Evolutionary conservation across 2,888 invertebrate genomes (phyloP).

Genomic region (Thyatira batis): DNA sequence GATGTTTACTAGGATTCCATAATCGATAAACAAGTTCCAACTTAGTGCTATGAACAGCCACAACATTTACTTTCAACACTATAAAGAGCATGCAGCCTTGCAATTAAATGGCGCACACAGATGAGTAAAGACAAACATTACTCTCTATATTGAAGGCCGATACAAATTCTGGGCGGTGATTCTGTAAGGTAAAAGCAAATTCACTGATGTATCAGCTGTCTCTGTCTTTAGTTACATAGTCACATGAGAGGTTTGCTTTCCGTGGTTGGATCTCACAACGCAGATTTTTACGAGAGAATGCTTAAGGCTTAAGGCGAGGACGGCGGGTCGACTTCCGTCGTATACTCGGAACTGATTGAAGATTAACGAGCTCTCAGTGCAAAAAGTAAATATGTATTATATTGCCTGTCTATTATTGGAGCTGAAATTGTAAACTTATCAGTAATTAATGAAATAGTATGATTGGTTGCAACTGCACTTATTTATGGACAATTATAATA

Average conservation of each 20-base stretch:
- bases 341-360: conserved; percentile 20
- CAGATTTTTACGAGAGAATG: too few relatives aligned
- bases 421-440: neutral
- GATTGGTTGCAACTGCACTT: neutral
- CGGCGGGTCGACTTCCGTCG: conserved; percentile 39
- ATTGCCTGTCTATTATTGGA: neutral
- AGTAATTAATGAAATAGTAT: neutral
- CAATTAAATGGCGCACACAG: neutral
- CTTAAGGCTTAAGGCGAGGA: conserved; percentile 27
- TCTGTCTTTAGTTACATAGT: too few relatives aligned
- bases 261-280: too few relatives aligned
- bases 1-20: neutral
- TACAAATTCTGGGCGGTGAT: too few relatives aligned
- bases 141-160: neutral
- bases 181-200: too few relatives aligned
- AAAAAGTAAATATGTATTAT: neutral
- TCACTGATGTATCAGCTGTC: too few relatives aligned
- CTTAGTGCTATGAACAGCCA: neutral
- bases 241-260: too few relatives aligned
- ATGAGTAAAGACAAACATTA: neutral
- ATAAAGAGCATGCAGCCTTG: neutral
- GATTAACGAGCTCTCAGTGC: conserved; percentile 13
- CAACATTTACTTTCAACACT: neutral
- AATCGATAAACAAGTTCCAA: neutral
- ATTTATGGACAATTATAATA: neutral